Conservation (phyloP, 2,797 vertebrate species). For the Brachyrhaphis roseni region DNA sequence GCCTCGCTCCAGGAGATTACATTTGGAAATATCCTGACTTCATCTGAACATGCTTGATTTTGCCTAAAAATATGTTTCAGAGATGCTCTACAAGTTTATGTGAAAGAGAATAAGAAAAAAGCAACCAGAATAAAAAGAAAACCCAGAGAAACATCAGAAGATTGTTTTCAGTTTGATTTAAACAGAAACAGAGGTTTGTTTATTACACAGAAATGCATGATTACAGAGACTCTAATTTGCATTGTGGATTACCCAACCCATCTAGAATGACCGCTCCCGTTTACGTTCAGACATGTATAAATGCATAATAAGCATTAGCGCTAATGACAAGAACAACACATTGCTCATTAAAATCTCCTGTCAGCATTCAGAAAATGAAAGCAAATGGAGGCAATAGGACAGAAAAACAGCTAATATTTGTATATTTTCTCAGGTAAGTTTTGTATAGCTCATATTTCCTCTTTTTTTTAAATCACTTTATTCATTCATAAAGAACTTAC, state of each 20-base stretch:
- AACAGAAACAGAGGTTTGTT: background rate
- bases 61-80: background rate
- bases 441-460: constrained; percentile 9
- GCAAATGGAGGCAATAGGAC: constrained; percentile 9
- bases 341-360: constrained; percentile 56
- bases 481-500: constrained; percentile 35
- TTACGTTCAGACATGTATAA: constrained; percentile 16
- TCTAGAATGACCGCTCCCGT: constrained; percentile 20
- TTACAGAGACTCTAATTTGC: background rate
- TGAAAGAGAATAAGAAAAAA: constrained; percentile 9
- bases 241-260: background rate
- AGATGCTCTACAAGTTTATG: constrained; percentile 14
- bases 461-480: constrained; percentile 6
- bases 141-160: constrained; percentile 4
- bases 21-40: background rate
- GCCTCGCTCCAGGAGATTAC: background rate
- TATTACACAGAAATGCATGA: constrained; percentile 1
- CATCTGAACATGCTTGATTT: background rate
- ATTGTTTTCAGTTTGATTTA: background rate
- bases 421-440: constrained; percentile 20
- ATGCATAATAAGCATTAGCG: constrained; percentile 52
- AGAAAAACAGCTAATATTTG: constrained; percentile 48
- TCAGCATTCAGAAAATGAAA: constrained; percentile 51
- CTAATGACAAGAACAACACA: constrained; percentile 54
- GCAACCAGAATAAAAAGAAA: background rate